Evolutionary conservation across 1,140 invertebrate genomes (phyloP).

Genomic region (Drosophila chauvacae): DNA sequence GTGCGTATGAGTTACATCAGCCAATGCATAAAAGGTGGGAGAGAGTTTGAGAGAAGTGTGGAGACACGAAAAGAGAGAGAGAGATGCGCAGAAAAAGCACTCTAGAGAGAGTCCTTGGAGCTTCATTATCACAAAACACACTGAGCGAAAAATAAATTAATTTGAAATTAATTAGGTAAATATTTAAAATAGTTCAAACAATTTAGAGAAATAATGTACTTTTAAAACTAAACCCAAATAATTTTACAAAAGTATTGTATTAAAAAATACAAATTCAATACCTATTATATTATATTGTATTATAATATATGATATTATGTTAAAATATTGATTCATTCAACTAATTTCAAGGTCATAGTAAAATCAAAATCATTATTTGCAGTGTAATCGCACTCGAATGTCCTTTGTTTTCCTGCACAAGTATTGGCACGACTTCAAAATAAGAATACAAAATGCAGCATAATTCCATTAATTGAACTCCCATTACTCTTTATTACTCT

Average conservation of each 20-base stretch:
- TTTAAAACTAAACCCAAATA: neutral
- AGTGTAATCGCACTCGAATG: neutral
- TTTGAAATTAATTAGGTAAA: neutral
- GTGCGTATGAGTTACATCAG: conserved; percentile 66
- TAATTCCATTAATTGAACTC: neutral
- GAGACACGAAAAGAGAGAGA: neutral
- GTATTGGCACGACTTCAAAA: neutral
- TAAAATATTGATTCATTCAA: no score
- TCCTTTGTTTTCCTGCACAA: conserved; percentile 10
- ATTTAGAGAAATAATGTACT: neutral
- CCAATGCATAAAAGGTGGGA: conserved; percentile 34
- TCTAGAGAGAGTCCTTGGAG: conserved; percentile 13
- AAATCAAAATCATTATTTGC: neutral
- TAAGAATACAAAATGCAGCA: neutral
- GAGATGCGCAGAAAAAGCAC: conserved; percentile 13
- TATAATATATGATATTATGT: no score
- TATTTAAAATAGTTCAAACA: neutral
- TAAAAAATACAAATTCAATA: no score
- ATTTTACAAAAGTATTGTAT: no score
- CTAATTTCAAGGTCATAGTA: no score
- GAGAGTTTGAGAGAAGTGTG: conserved; percentile 32
- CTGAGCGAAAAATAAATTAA: neutral
- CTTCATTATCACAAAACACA: conserved; percentile 9
- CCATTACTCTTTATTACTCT: neutral
- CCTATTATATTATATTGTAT: no score